Percentiles rank a stretch among this genome's conserved stretches.
Conservation (phyloP, 2,888 invertebrate genomes). For the Oscheius sp. region DNA sequence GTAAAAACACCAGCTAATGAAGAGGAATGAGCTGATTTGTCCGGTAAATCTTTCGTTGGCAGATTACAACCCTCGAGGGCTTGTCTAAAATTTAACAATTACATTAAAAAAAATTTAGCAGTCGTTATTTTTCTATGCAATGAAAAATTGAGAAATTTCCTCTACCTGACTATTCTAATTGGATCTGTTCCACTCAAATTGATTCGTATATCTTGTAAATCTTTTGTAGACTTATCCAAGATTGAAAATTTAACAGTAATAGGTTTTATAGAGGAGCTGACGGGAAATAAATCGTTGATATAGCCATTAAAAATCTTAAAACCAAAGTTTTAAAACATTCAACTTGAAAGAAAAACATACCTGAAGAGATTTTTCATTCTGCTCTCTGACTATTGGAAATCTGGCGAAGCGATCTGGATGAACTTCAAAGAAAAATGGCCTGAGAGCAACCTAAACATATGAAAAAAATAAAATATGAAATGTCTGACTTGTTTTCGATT, state of each 20-base stretch:
- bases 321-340: neutral
- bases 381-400: slow-evolving; percentile 69
- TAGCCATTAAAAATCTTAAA: slow-evolving; percentile 69
- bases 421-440: slow-evolving; percentile 73
- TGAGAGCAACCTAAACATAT: slow-evolving; percentile 67
- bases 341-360: slow-evolving; percentile 30
- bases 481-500: neutral
- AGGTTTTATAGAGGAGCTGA: slow-evolving; percentile 34
- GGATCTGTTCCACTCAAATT: slow-evolving; percentile 65
- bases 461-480: neutral
- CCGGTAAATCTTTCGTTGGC: slow-evolving; percentile 56
- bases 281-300: slow-evolving; percentile 66
- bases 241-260: slow-evolving; percentile 36
- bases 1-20: neutral
- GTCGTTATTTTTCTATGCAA: too few species aligned
- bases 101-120: slow-evolving; percentile 11
- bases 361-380: slow-evolving; percentile 68
- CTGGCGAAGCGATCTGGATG: slow-evolving; percentile 74
- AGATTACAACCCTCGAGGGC: slow-evolving; percentile 63
- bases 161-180: slow-evolving; percentile 59
- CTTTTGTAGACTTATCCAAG: slow-evolving; percentile 19
- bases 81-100: slow-evolving; percentile 44
- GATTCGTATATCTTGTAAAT: slow-evolving; percentile 53
- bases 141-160: neutral
- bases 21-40: neutral